Base-by-base conservation (phyloP, 2,113 vertebrate genomes). In the Uria lomvia region DNA sequence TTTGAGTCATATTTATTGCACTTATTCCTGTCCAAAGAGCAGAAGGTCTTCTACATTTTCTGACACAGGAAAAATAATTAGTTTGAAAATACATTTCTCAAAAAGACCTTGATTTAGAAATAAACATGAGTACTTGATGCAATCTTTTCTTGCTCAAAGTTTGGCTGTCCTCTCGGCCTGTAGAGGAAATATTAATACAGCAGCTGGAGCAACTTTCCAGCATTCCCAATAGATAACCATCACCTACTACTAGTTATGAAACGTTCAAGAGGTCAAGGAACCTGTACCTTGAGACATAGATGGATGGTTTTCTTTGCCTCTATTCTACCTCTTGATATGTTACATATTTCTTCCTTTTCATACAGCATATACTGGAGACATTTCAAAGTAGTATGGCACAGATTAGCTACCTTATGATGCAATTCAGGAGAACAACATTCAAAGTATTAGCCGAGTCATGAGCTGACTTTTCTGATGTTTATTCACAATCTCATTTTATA, bases 381-480 rank as follows among this genome's bases (percentile, higher is more conserved):
- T 96, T 96, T 83, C 86, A 56, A 77, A 73, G n/a, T 16, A 72
- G 14, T n/a, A n/a, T 79, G 68, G 45, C 78, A 65, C 53, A 70
- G 30, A 42, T 82, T 91, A 91, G 36, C 20, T 77, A 43, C 49
- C 20, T 50, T 56, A 59, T 38, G 56, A 70, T 66, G 73, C 76
- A 76, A 93, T 75, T 67, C 42, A 86, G 36, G 40, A 70, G 18
- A 71, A 49, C 20, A 90, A 18, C 40, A 43, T 93, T 60, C 7
- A 8, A 50, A 87, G n/a, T 55, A 85, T 89, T 84, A 93, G 30
- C 75, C 80, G 43, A 73, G 58, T 72, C 45, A 72, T 42, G 45
- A 92, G 36, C 49, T 80, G 55, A 77, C 5, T 94, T 95, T 76
- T 92, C 68, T 93, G 20, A 40, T 90, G 30, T 63, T 96, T 95